Evolutionary conservation across 2,888 invertebrate species (phyloP).

Genomic region (Eumerus sabulonum): DNA sequence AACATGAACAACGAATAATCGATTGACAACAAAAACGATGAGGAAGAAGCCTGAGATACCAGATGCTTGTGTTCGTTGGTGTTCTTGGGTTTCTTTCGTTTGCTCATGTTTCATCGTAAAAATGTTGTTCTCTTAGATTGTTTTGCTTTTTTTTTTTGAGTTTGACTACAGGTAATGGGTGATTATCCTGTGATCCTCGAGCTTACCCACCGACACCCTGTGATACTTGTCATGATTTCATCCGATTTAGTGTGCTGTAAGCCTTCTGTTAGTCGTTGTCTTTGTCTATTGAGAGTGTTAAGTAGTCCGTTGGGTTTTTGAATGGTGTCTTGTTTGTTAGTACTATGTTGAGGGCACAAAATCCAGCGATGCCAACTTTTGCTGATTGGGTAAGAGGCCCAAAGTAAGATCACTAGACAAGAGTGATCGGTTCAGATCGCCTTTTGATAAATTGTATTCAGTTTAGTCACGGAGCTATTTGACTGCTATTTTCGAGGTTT

Average conservation of each 20-base stretch:
- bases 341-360: too few relatives aligned
- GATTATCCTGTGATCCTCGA: conserved; percentile 48
- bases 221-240: conserved; percentile 45
- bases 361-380: too few relatives aligned
- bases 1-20: conserved; percentile 9
- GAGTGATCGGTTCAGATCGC: too few relatives aligned
- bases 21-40: conserved; percentile 34
- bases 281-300: conserved; percentile 45
- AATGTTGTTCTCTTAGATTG: too few relatives aligned
- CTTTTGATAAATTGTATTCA: too few relatives aligned
- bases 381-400: too few relatives aligned
- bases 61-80: neutral
- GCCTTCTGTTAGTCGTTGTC: conserved; percentile 12
- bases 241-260: conserved; percentile 21
- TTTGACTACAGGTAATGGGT: conserved; percentile 48
- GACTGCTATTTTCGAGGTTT: too few relatives aligned
- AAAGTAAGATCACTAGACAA: too few relatives aligned
- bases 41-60: conserved; percentile 53
- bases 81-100: conserved; percentile 54
- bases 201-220: conserved; percentile 40
- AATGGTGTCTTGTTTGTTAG: conserved; percentile 6
- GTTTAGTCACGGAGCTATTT: too few relatives aligned
- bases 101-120: conserved; percentile 15
- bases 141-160: too few relatives aligned
- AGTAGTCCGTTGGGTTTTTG: conserved; percentile 6